Evolutionary conservation across 2,797 vertebrate genomes (phyloP).

Genomic region (Urophycis tenuis): DNA sequence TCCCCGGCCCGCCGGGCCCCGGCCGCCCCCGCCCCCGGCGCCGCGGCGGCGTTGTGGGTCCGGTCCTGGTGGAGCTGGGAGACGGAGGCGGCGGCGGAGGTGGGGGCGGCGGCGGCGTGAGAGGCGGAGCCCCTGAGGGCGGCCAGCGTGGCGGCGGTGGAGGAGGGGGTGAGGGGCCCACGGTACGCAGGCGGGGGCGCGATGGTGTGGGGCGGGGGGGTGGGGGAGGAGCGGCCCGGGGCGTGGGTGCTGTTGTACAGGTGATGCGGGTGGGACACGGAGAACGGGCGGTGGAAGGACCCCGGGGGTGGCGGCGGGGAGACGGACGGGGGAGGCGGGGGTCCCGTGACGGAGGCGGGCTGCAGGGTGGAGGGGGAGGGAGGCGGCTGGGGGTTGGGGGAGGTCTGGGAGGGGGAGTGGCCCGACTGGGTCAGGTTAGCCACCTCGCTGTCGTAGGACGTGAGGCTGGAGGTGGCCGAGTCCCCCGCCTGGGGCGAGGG

Average conservation of each 20-base stretch:
- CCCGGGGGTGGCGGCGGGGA: conserved; percentile 71
- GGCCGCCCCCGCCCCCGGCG: conserved; percentile 49
- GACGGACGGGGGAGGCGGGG: conserved; percentile 67
- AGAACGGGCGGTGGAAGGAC: conserved; percentile 68
- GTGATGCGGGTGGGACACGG: conserved; percentile 67
- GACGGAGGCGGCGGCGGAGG: conserved; percentile 56
- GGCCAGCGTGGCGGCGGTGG: conserved; percentile 44
- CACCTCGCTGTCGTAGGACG: conserved; percentile 90
- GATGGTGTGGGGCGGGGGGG: conserved; percentile 61
- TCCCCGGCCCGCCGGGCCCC: conserved; percentile 64
- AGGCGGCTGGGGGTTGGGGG: conserved; percentile 62
- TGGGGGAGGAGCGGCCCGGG: conserved; percentile 72
- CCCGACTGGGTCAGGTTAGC: conserved; percentile 85
- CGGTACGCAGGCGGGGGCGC: conserved; percentile 66
- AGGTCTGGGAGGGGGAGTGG: conserved; percentile 65
- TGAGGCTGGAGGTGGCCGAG: conserved; percentile 87
- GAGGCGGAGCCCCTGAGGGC: conserved; percentile 47
- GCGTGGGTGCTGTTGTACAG: conserved; percentile 70
- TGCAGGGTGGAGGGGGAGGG: conserved; percentile 64
- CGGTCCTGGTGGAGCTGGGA: conserved; percentile 61
- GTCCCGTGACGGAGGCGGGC: conserved; percentile 45
- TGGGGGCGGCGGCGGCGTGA: conserved; percentile 46
- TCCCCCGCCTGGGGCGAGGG: conserved; percentile 77
- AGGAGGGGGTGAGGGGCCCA: conserved; percentile 41
- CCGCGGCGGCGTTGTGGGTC: conserved; percentile 52